Percentiles rank a stretch among this genome's conserved stretches.
Evolutionary conservation across 1,140 invertebrate genomes (phyloP).

Genomic region (Platyura marginata): DNA sequence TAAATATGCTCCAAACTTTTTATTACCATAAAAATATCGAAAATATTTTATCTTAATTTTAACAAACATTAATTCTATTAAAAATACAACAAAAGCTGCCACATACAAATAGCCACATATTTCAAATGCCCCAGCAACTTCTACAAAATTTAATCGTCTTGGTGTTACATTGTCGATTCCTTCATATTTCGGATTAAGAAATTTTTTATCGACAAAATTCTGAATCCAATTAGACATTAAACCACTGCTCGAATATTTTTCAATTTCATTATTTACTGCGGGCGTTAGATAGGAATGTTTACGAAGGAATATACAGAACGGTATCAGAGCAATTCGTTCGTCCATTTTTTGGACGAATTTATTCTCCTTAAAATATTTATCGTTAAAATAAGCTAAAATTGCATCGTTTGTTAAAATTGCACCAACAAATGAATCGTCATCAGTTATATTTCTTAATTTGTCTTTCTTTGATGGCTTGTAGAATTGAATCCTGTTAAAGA

Average conservation of each 20-base stretch:
- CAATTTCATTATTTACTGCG: background rate
- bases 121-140: no score
- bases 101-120: no score
- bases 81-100: no score
- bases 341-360: background rate
- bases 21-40: no score
- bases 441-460: background rate
- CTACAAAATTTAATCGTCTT: no score
- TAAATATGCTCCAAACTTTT: no score
- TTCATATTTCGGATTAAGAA: no score
- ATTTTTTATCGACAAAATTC: no score
- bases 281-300: background rate
- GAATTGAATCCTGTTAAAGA: no score
- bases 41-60: no score
- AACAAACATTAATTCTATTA: no score
- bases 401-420: background rate
- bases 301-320: background rate
- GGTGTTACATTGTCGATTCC: no score
- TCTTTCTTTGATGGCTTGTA: background rate
- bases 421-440: background rate
- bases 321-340: background rate
- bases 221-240: background rate
- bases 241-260: background rate
- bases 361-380: background rate
- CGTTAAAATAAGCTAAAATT: background rate